Percentiles rank a stretch among this genome's conserved stretches.
These are phyloP conservation scores for Barypeithes pellucidus DNA, from an alignment of 2,888 invertebrate genomes.

Conservation along the genomic window DNA sequence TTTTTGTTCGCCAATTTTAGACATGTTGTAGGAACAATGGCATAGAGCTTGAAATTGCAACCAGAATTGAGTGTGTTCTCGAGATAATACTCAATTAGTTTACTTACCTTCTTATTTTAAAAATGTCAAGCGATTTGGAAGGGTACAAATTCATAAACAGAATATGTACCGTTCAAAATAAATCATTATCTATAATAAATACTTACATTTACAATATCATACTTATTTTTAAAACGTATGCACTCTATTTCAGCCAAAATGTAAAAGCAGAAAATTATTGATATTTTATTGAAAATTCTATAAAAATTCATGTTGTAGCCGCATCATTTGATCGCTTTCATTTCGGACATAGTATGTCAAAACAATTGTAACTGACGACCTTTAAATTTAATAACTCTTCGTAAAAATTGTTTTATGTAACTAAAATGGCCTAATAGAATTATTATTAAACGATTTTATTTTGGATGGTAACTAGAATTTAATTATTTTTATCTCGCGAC, in stretches of 20 bases:
- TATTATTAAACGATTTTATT: constrained; percentile 8
- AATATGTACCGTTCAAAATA: no score
- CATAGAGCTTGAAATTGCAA: no score
- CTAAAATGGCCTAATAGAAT: not conserved
- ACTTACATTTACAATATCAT: constrained; percentile 14
- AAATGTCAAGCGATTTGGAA: no score
- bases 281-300: not conserved
- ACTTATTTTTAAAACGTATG: not conserved
- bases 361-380: not conserved
- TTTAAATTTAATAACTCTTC: not conserved
- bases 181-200: no score
- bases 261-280: not conserved
- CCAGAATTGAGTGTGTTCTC: no score
- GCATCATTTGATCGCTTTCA: not conserved
- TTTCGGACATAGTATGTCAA: not conserved
- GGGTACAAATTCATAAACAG: no score
- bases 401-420: not conserved
- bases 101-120: no score
- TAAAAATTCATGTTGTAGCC: not conserved
- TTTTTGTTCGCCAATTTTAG: no score
- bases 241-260: not conserved
- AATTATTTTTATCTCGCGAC: constrained; percentile 4
- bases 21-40: no score
- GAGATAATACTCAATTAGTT: no score
- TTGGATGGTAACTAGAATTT: constrained; percentile 27